Percentiles rank a stretch among this genome's conserved stretches.
Evolutionary conservation across 2,888 invertebrate species (phyloP).

Genomic region (Agonopterix alstromeriana): DNA sequence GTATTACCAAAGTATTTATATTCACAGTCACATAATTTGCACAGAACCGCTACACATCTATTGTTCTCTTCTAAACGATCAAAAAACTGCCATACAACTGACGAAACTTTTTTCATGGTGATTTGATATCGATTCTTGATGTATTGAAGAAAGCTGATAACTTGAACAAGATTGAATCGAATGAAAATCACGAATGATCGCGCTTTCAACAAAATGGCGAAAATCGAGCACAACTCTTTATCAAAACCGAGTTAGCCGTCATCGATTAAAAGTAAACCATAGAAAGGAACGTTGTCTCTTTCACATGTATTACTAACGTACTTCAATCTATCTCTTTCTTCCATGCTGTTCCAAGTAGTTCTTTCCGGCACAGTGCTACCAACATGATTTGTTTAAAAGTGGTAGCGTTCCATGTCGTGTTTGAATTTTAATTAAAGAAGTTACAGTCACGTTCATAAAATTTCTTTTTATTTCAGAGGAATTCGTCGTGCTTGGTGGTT

Average conservation of each 20-base stretch:
- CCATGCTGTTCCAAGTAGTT: no score
- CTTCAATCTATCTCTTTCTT: no score
- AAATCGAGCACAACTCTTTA: slow-evolving; percentile 29
- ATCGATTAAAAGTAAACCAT: no score
- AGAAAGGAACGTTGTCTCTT: slow-evolving; percentile 3
- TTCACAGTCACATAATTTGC: slow-evolving; percentile 65
- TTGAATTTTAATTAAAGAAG: no score
- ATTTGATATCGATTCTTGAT: slow-evolving; percentile 28
- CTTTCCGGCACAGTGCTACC: no score
- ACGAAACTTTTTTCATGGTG: slow-evolving; percentile 62
- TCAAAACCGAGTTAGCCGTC: slow-evolving; percentile 21
- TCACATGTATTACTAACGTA: neutral
- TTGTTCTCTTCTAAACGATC: slow-evolving; percentile 54
- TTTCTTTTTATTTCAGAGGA: no score
- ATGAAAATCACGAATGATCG: slow-evolving; percentile 32
- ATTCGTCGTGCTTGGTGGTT: no score
- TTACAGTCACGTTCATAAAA: no score
- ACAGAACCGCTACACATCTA: slow-evolving; percentile 57
- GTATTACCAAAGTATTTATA: slow-evolving; percentile 71
- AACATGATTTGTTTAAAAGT: no score
- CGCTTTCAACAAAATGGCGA: slow-evolving; percentile 44
- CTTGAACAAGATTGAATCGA: slow-evolving; percentile 53
- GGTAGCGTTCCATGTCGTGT: no score
- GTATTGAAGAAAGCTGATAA: slow-evolving; percentile 12
- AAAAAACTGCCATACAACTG: slow-evolving; percentile 65